These are phyloP conservation scores for Daboia siamensis DNA, from an alignment of 2,113 vertebrate genomes.

Conservation along the genomic window DNA sequence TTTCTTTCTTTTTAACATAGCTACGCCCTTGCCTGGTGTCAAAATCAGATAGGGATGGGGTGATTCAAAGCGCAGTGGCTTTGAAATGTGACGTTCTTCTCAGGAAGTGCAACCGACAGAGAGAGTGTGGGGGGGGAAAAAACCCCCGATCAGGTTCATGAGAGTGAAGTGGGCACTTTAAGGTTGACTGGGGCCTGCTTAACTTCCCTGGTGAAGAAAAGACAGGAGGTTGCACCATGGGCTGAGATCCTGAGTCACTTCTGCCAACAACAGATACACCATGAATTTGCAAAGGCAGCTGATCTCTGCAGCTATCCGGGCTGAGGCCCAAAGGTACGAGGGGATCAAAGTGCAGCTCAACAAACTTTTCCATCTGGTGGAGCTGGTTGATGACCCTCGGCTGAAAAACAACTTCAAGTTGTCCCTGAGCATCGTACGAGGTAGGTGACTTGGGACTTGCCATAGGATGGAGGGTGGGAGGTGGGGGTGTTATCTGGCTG, in stretches of 20 bases:
- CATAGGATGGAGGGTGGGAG: background rate
- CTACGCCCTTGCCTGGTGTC: constrained; percentile 7
- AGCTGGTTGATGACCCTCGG: constrained; percentile 67
- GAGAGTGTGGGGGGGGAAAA: background rate
- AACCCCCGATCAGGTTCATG: background rate
- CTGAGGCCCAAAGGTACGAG: constrained; percentile 75
- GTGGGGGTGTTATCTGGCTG: too few species aligned
- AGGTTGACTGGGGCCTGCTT: background rate
- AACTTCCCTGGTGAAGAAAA: background rate
- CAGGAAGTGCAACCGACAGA: constrained; percentile 15
- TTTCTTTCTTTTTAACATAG: background rate
- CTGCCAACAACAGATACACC: constrained; percentile 37
- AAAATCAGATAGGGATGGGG: constrained; percentile 17
- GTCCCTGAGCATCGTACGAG: constrained; percentile 73
- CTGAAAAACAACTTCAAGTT: constrained; percentile 71
- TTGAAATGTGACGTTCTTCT: constrained; percentile 23
- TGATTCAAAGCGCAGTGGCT: background rate
- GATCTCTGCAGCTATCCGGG: constrained; percentile 73
- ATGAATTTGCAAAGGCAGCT: constrained; percentile 71
- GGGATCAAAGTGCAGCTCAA: constrained; percentile 68
- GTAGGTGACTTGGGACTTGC: constrained; percentile 56
- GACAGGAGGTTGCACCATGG: background rate
- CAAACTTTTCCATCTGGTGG: constrained; percentile 71
- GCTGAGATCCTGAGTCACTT: background rate
- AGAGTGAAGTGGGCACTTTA: background rate